Percentiles rank a stretch among this genome's conserved stretches.
phyloP scores from a whole-genome alignment of 2,113 vertebrate species.

The Tetrax tetrax region DNA sequence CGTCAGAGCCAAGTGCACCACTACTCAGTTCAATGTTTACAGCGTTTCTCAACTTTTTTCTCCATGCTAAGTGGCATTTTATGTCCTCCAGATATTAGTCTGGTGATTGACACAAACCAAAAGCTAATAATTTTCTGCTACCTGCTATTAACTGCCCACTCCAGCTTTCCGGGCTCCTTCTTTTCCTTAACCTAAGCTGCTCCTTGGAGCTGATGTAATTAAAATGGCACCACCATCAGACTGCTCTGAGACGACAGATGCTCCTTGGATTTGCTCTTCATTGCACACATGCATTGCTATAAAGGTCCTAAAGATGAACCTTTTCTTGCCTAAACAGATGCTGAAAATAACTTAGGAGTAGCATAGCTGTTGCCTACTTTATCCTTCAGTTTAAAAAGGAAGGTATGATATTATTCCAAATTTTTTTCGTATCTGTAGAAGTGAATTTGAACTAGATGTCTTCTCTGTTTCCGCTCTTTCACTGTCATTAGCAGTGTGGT shows the following conservation, averaged over 20 bases:
- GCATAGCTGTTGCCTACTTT: neutral
- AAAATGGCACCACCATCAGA: neutral
- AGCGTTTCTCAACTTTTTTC: neutral
- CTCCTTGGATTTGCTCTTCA: neutral
- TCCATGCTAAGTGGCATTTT: neutral
- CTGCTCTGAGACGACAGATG: neutral
- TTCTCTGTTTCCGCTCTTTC: neutral
- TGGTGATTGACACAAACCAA: neutral
- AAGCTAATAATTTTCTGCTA: neutral
- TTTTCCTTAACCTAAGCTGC: neutral
- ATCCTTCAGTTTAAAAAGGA: neutral
- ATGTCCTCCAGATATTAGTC: neutral
- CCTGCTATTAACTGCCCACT: neutral
- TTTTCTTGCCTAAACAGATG: neutral
- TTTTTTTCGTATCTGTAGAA: neutral
- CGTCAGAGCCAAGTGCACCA: neutral
- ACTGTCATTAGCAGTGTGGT: neutral
- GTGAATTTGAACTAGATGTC: neutral
- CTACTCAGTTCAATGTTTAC: neutral
- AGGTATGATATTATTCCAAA: neutral
- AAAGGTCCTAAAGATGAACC: neutral
- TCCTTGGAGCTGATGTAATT: neutral
- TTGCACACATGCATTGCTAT: neutral
- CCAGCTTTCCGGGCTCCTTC: neutral
- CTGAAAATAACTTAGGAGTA: neutral